These are phyloP conservation scores for Tokudaia tokunoshimensis DNA, from an alignment of 2,797 vertebrate species.

Conservation along the genomic window DNA sequence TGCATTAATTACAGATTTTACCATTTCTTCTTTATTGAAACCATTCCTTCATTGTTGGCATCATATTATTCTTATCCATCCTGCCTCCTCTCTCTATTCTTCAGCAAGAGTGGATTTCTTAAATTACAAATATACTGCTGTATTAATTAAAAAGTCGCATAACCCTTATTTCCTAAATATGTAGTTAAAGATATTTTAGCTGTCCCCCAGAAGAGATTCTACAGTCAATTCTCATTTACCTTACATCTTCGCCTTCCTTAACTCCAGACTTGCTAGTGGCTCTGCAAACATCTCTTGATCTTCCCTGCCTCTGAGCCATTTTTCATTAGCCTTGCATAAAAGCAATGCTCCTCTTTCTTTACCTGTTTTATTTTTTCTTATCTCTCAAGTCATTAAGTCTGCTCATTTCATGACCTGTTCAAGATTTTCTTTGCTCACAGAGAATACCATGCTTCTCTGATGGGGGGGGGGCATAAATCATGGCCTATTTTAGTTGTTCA, in stretches of 20 bases:
- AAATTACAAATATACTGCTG: neutral
- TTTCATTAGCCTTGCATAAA: neutral
- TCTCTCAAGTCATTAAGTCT: neutral
- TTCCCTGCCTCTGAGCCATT: neutral
- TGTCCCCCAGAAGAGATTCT: neutral
- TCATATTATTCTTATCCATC: neutral
- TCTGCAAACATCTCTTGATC: neutral
- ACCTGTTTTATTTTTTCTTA: neutral
- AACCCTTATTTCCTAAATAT: neutral
- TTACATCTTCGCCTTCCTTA: neutral
- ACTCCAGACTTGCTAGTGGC: neutral
- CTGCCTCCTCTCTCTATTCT: neutral
- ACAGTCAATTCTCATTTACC: neutral
- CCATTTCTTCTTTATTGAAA: slow-evolving; percentile 16
- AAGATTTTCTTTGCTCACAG: neutral
- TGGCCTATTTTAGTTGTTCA: neutral
- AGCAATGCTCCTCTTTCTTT: neutral
- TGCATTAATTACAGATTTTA: neutral
- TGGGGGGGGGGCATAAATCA: neutral
- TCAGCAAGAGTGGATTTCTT: neutral
- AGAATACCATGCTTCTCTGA: neutral
- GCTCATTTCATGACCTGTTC: neutral
- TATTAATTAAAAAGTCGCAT: neutral
- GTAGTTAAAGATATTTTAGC: slow-evolving; percentile 29
- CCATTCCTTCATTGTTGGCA: neutral